Conservation (phyloP, 2,113 vertebrate genomes). For the Melospiza melodia region DNA sequence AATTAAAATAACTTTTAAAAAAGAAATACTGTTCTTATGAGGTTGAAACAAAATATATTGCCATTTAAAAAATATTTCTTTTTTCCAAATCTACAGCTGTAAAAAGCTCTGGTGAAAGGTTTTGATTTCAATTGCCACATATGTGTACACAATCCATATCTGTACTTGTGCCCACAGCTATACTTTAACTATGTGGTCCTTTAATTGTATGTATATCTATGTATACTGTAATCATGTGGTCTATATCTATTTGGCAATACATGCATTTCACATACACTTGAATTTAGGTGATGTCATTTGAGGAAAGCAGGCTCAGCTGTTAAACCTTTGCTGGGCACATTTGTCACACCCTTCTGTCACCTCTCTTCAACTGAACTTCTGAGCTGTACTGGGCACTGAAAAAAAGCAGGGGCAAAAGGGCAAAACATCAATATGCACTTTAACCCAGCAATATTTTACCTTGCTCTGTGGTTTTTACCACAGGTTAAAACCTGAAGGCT, state of each 20-base stretch:
- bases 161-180: background rate
- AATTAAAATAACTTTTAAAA: background rate
- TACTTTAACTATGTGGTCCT: background rate
- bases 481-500: background rate
- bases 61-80: background rate
- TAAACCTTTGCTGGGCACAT: background rate
- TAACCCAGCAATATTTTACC: background rate
- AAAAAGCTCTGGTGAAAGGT: background rate
- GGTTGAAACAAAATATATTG: background rate
- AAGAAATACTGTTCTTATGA: background rate
- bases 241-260: background rate
- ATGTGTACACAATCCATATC: no score
- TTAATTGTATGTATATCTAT: background rate
- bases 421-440: background rate
- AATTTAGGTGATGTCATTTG: background rate
- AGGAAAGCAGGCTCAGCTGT: background rate
- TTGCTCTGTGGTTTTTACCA: background rate
- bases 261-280: background rate
- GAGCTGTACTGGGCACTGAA: accelerated
- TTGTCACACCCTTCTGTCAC: background rate
- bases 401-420: background rate
- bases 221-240: background rate
- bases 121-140: background rate
- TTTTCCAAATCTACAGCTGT: background rate
- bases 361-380: background rate